Base-by-base conservation (phyloP, 2,113 vertebrate genomes). In the Procavia capensis region DNA sequence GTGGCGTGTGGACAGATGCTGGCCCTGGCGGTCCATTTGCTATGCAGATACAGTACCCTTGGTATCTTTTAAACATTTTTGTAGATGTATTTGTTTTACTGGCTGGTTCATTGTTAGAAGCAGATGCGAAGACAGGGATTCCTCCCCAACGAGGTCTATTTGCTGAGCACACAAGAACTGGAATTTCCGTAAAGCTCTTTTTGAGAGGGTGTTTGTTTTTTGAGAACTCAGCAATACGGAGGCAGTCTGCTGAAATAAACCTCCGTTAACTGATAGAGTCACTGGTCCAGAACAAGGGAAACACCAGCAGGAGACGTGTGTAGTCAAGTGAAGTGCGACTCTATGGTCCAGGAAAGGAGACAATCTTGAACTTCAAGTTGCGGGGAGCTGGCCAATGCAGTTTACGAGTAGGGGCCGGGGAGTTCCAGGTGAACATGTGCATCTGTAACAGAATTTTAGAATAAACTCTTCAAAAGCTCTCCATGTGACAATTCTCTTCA, bases 371-470 rank as follows among this genome's bases (percentile, higher is more conserved):
- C 24, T 95, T 96, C 93, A 94, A 50, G 59, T 61, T 74, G n/a
- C 10, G 3, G 83, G 57, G 70, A 94, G 87, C n/a, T 83, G 57
- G 81, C 39, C 83, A 25, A 7, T 0, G 0, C 24, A 25, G 29
- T 83, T 93, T 88, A 92, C 39, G 54, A 39, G 22, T 84, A 85
- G 63, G 31, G 78, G 74, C 63, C 64, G 88, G 95, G 63, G 95
- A 96, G 50, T 50, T 93, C 94, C 89, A 92, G 82, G 68, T 94
- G 95, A 92, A 75, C 8, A 45, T 27, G 91, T 89, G 91, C 6
- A 86, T 92, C 98, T 98, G 88, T 70, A 98, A 98, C 9, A 97
- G 70, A 96, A 98, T 97, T 50, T 54, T 9, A 96, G 11, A 92
- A 89, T 93, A 50, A 94, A 59, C 95, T 89, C 80, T 94, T 7